Evolutionary conservation across 2,113 vertebrate species (phyloP).

Genomic region (Chaenogobius annularis): DNA sequence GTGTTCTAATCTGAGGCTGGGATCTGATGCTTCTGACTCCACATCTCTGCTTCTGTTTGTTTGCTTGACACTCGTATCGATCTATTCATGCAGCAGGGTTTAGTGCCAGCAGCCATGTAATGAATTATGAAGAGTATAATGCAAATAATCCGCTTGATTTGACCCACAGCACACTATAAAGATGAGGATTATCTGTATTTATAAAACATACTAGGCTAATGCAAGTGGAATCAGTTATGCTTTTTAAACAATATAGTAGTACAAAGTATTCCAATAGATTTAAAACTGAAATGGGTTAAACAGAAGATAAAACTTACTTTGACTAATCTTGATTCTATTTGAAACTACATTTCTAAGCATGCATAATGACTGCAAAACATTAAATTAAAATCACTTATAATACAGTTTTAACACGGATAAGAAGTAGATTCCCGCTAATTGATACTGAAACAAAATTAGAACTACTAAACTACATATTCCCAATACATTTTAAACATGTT

Average conservation of each 20-base stretch:
- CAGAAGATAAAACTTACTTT: not conserved
- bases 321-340: too few species aligned
- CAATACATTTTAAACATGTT: too few species aligned
- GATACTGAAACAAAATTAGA: too few species aligned
- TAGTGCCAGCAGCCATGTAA: slow-evolving; percentile 3
- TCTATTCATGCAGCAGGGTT: slow-evolving; percentile 19
- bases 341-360: too few species aligned
- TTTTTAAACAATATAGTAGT: not conserved
- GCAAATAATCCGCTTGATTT: slow-evolving; percentile 8
- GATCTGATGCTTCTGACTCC: slow-evolving; percentile 54
- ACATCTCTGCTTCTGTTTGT: slow-evolving; percentile 24
- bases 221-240: not conserved
- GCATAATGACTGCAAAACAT: too few species aligned
- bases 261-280: not conserved
- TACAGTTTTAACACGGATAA: too few species aligned
- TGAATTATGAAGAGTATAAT: slow-evolving; percentile 21
- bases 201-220: not conserved
- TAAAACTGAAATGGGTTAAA: not conserved
- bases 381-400: too few species aligned
- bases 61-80: not conserved
- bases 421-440: too few species aligned
- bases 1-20: slow-evolving; percentile 46
- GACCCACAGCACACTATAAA: not conserved
- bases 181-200: not conserved
- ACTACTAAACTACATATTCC: too few species aligned